Base-by-base conservation (phyloP, 92 coral and sea anemone genomes). In the Porites rus region DNA sequence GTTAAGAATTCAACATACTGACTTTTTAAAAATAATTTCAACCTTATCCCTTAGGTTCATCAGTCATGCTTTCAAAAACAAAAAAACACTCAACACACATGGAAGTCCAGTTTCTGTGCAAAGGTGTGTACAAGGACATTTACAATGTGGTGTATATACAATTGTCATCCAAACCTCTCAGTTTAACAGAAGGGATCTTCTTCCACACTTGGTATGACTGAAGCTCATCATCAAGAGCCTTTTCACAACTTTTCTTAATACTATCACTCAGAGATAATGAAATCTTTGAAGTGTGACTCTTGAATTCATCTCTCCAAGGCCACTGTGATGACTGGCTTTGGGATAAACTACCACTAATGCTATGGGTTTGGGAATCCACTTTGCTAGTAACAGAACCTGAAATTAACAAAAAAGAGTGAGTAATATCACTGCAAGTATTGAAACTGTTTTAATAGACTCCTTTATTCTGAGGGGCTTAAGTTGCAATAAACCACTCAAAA, bases 271-370 rank as follows among this genome's bases (percentile, higher is more conserved):
- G 88, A 20, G 91, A 90, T n/a, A 88, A 63, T 66, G 98, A 94
- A 82, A 94, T 87, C 53, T 94, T 85, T 69, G 92, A 92, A n/a
- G 83, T 85, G 58, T 89, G 89, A 65, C 88, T 89, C 86, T 94
- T 94, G 65, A 94, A 94, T 70, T 94, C 96, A 24, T 92, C 94
- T 31, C 98, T 77, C 98, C 98, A 94, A 0, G 90, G 93, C 98
- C 98, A 94, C 65, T 78, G 92, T 22, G 86, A 76, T 24, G 84
- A 56, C 62, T 60, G 76, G 43, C 68, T 80, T 67, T 81, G 87
- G 38, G 92, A 25, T 24, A 82, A 75, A 31, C 69, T 76, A 69
- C 43, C 10, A 6, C 16, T 12, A 52, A 77, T 80, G 65, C 88
- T 56, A 61, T 64, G 81, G 74, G 71, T 78, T 63, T 52, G 90